phyloP scores from a whole-genome alignment of 2,797 vertebrate genomes.

The Chelon auratus region DNA sequence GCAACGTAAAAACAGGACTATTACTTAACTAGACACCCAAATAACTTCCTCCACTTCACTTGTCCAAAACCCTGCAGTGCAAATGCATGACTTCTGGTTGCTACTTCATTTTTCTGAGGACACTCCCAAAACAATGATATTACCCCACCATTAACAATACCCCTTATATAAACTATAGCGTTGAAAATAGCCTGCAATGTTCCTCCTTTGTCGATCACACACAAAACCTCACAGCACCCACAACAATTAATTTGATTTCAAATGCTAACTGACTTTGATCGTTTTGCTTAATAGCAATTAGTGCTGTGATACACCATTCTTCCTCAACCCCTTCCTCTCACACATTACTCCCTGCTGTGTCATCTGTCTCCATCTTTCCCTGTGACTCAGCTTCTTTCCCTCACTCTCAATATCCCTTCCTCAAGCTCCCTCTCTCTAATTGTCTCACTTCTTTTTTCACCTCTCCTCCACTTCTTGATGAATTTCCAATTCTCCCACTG shows the following conservation, averaged over 20 bases:
- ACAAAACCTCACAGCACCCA: conserved; percentile 22
- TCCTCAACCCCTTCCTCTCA: conserved; percentile 17
- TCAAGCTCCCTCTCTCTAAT: conserved; percentile 31
- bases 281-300: conserved; percentile 55
- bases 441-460: conserved; percentile 42
- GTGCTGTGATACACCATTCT: conserved; percentile 45
- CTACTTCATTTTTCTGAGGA: neutral
- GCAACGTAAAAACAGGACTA: neutral
- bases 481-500: conserved; percentile 26
- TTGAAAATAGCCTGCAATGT: conserved; percentile 1
- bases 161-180: neutral
- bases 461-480: conserved; percentile 43
- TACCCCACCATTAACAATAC: neutral
- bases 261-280: conserved; percentile 49
- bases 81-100: neutral
- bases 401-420: conserved; percentile 5
- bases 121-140: neutral
- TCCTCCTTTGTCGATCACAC: neutral
- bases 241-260: conserved; percentile 28
- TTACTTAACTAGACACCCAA: neutral
- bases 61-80: neutral
- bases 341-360: conserved; percentile 43
- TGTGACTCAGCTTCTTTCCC: conserved; percentile 54
- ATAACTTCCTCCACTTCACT: neutral
- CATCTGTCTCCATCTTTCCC: conserved; percentile 45